Evolutionary conservation across 2,113 vertebrate species (phyloP).

Genomic region (Naja naja): DNA sequence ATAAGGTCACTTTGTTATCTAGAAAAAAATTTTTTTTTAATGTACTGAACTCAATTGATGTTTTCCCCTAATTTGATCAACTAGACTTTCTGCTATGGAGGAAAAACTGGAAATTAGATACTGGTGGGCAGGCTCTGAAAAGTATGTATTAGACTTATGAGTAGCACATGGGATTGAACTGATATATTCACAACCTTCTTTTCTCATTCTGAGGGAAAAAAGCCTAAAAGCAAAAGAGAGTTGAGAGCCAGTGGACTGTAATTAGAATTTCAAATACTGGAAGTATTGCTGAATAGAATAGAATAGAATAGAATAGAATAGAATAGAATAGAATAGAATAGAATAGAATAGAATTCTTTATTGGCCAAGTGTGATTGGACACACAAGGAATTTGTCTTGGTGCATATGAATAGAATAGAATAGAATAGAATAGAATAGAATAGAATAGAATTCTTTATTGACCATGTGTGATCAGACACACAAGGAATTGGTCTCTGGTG

Average conservation of each 20-base stretch:
- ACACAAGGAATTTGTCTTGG: no score
- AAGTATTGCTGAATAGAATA: not conserved
- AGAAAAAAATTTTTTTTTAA: constrained; percentile 19
- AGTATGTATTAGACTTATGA: not conserved
- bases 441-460: no score
- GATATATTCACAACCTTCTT: not conserved
- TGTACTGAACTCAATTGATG: constrained; percentile 41
- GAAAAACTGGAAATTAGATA: not conserved
- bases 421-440: no score
- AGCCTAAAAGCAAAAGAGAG: not conserved
- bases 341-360: no score
- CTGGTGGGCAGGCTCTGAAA: not conserved
- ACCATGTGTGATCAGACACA: no score
- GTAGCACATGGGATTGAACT: not conserved
- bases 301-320: no score
- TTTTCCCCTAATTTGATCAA: constrained; percentile 22
- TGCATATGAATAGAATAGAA: no score
- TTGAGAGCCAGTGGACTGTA: not conserved
- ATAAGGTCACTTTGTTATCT: constrained; percentile 39
- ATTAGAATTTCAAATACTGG: not conserved
- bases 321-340: no score
- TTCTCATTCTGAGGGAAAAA: not conserved
- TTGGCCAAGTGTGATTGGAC: no score
- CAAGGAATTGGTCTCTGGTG: no score
- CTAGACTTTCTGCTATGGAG: not conserved